Evolutionary conservation across 2,797 vertebrate genomes (phyloP), one percentile per base, ranked within the genome.

Genomic region (Sternarchorhynchus goeldii): DNA sequence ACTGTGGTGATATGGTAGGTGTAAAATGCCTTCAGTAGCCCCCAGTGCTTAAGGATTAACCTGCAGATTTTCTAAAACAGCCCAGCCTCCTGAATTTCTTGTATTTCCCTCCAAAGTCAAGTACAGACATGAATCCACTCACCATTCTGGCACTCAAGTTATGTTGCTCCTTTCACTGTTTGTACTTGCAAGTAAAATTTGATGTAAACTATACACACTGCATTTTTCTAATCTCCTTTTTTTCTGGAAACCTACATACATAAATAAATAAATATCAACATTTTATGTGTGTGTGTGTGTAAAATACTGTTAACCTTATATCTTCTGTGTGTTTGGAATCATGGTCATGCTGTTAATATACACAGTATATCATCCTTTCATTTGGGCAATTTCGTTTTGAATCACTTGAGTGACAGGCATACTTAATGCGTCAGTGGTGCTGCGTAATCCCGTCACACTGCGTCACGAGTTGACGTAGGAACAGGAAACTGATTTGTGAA

Each of bases 61-160:
- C 31, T 17, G 50, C 20, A 67, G 31, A 57, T 57, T 36, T 39
- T 60, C 75, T 70, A 69, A 20, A 18, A 55, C 8, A 57, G 66
- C 77, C 68, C 32, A 66, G 39, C 45, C 41, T 25, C 59, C 71
- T 18, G 67, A 53, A 67, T 62, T 65, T 62, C 0, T 60, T 25
- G 41, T 16, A 59, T 55, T 78, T 75, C 20, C 39, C 53, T 82
- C 25, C 60, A 20, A n/a, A 82, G 59, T 81, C 76, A 74, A 34
- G 83, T 81, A 66, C 41, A 81, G 81, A 73, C 81, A 74, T 57
- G 76, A 68, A 71, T 12, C 8, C 17, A 58, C 36, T 64, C n/a
- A 14, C 18, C 62, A 32, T 64, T 75, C n/a, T 17, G 36, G 65
- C 10, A 32, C 53, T 73, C 53, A 16, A 29, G 50, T 41, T 36